phyloP scores from a whole-genome alignment of 2,113 vertebrate species.

The Sinocyclocheilus anshuiensis region DNA sequence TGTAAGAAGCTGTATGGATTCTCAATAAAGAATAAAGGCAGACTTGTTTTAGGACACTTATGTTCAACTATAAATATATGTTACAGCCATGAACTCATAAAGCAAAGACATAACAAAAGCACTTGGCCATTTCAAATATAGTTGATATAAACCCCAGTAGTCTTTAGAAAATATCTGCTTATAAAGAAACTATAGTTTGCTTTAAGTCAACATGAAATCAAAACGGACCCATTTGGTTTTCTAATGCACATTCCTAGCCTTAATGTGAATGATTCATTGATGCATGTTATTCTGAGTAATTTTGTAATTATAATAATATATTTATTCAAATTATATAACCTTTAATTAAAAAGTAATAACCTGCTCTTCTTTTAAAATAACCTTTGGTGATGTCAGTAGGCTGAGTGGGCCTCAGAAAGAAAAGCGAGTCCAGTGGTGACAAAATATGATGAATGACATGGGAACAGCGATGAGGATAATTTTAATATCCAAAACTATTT shows the following conservation, averaged over 20 bases:
- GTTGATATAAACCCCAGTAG: neutral
- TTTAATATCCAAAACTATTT: neutral
- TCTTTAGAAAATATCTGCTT: neutral
- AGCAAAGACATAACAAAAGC: neutral
- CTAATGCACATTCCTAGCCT: neutral
- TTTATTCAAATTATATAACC: neutral
- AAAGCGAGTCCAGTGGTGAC: neutral
- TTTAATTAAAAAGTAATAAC: neutral
- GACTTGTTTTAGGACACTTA: neutral
- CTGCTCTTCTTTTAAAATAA: too few relatives aligned
- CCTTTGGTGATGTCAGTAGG: too few relatives aligned
- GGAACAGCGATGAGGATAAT: neutral
- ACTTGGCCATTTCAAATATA: neutral
- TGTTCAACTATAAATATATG: neutral
- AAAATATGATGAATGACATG: neutral
- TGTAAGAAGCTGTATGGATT: conserved; percentile 1
- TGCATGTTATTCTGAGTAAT: too few relatives aligned
- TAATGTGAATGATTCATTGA: neutral
- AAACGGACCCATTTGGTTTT: neutral
- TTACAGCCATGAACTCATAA: neutral
- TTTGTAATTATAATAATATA: neutral
- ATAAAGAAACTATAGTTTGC: neutral
- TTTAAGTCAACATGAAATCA: neutral
- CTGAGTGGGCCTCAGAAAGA: too few relatives aligned
- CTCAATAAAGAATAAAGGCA: neutral